These are phyloP conservation scores for Drosophila parabipectinata DNA, from an alignment of 1,140 invertebrate species.

Conservation along the genomic window DNA sequence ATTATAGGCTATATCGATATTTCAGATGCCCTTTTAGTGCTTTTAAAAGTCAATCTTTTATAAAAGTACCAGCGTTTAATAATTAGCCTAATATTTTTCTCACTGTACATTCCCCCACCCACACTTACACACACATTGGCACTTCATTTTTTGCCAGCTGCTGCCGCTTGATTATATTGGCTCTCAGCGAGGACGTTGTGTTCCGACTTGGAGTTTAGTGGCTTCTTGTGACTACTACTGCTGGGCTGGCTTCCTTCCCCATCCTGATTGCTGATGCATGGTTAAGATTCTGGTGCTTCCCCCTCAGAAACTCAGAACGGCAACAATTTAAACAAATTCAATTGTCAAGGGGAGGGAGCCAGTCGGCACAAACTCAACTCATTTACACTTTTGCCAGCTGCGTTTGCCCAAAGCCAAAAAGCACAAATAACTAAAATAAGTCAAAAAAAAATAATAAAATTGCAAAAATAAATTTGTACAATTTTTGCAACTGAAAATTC, in stretches of 20 bases:
- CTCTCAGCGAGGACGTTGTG: conserved; percentile 48
- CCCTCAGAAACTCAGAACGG: conserved; percentile 22
- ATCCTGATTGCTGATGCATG: conserved; percentile 50
- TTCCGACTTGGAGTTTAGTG: conserved; percentile 50
- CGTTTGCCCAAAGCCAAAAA: conserved; percentile 21
- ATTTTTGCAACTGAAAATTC: conserved; percentile 69
- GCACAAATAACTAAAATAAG: conserved; percentile 31
- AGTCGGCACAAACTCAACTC: conserved; percentile 57
- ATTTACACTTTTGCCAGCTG: conserved; percentile 60
- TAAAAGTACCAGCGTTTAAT: no score
- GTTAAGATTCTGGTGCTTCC: background rate
- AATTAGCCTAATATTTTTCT: background rate
- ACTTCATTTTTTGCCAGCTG: conserved; percentile 69
- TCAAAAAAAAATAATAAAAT: conserved; percentile 8
- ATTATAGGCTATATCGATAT: background rate
- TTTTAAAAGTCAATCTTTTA: no score
- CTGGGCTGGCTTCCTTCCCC: conserved; percentile 1
- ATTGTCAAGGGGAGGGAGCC: conserved; percentile 35
- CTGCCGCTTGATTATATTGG: conserved; percentile 77
- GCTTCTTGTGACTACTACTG: conserved; percentile 8
- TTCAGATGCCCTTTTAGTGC: no score
- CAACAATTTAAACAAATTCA: conserved; percentile 79
- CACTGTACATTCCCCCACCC: conserved; percentile 5
- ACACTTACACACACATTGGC: conserved; percentile 39
- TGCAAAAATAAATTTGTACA: conserved; percentile 41